phyloP scores from a whole-genome alignment of 2,113 vertebrate species.

The Triplophysa rosa region DNA sequence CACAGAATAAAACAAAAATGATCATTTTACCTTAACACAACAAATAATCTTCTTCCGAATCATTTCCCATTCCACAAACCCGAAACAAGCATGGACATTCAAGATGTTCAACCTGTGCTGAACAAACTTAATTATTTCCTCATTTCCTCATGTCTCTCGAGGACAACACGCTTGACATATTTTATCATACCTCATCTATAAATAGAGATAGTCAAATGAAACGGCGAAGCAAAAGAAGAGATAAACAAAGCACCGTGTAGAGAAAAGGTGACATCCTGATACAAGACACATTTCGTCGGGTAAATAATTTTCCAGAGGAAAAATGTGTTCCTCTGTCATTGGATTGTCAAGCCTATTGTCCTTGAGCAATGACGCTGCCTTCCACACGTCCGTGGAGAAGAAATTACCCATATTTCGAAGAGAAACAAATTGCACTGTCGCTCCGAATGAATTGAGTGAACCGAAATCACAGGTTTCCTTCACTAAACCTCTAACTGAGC shows the following conservation, averaged over 20 bases:
- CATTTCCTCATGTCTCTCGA: background rate
- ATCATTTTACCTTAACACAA: background rate
- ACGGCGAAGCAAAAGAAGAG: background rate
- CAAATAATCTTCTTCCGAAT: background rate
- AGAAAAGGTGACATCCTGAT: slow-evolving; percentile 29
- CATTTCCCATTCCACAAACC: no score
- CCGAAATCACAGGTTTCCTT: slow-evolving; percentile 57
- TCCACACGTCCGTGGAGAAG: slow-evolving; percentile 57
- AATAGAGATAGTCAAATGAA: slow-evolving; percentile 19
- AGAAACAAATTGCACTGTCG: slow-evolving; percentile 67
- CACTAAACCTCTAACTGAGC: slow-evolving; percentile 49
- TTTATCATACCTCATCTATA: slow-evolving; percentile 22
- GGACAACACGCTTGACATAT: background rate
- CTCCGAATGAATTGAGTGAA: slow-evolving; percentile 58
- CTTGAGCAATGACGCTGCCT: slow-evolving; percentile 52
- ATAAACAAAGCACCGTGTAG: slow-evolving; percentile 31
- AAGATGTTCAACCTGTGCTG: background rate
- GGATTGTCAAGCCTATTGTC: slow-evolving; percentile 52
- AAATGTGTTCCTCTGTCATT: slow-evolving; percentile 21
- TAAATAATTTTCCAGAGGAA: slow-evolving; percentile 38
- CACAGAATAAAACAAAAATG: no score
- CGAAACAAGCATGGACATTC: background rate
- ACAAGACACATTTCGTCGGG: slow-evolving; percentile 21
- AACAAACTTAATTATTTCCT: slow-evolving; percentile 23
- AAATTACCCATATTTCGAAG: slow-evolving; percentile 42